phyloP scores from a whole-genome alignment of 2,113 vertebrate genomes.

The Cinclus mexicanus region DNA sequence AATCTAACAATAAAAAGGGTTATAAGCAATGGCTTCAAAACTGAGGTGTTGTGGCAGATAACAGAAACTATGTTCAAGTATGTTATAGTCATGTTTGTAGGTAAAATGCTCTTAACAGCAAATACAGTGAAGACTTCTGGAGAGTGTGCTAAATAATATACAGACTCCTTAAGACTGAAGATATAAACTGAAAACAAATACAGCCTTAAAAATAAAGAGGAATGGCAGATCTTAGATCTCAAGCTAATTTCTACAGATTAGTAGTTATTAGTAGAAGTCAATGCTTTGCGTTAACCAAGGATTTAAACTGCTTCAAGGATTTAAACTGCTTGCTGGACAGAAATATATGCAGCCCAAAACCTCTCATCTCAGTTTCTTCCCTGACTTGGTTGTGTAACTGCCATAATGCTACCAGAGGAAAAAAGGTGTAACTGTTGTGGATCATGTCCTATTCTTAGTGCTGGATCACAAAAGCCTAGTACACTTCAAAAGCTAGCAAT shows the following conservation, averaged over 20 bases:
- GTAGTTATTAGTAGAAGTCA: not conserved
- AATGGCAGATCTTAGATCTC: not conserved
- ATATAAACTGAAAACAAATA: not conserved
- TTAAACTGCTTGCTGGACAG: not conserved
- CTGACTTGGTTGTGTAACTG: not conserved
- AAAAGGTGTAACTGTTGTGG: not conserved
- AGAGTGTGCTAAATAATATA: not conserved
- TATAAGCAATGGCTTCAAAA: not conserved
- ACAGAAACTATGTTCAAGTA: not conserved
- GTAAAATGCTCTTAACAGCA: not conserved
- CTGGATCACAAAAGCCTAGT: not conserved
- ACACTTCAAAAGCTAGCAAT: not conserved
- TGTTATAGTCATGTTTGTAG: not conserved
- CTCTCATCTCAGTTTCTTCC: not conserved
- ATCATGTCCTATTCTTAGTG: not conserved
- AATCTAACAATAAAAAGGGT: not conserved
- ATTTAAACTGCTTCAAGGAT: not conserved
- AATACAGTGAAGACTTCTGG: not conserved
- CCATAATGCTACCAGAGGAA: not conserved
- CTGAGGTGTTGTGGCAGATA: not conserved
- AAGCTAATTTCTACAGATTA: not conserved
- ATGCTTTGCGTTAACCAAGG: not conserved
- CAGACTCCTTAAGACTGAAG: not conserved
- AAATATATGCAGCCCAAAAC: not conserved
- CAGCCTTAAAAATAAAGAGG: not conserved